These are phyloP conservation scores for Aphodius sticticus DNA, from an alignment of 2,888 invertebrate genomes.

Conservation along the genomic window DNA sequence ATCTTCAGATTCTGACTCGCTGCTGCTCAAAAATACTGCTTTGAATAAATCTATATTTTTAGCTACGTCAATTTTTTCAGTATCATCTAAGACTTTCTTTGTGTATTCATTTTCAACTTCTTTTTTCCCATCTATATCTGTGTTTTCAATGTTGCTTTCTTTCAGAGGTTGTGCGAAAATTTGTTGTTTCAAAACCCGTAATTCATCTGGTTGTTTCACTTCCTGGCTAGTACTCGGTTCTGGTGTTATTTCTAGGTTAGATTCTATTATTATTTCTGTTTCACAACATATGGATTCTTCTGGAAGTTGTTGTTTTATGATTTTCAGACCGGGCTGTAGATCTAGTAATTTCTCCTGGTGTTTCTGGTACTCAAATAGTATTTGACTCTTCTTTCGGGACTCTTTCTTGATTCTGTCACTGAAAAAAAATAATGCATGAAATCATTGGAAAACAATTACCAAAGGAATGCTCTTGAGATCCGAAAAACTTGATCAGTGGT, in stretches of 20 bases:
- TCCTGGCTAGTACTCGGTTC: slow-evolving; percentile 19
- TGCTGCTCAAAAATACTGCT: slow-evolving; percentile 86
- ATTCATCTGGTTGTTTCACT: neutral
- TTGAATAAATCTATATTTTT: slow-evolving; percentile 83
- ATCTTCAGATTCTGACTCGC: slow-evolving; percentile 69
- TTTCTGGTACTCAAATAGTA: slow-evolving; percentile 82
- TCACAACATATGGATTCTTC: slow-evolving; percentile 56
- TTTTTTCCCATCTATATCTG: neutral
- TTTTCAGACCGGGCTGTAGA: slow-evolving; percentile 50
- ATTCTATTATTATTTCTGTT: slow-evolving; percentile 20
- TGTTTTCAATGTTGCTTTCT: neutral
- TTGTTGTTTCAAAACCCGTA: neutral
- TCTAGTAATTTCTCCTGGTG: slow-evolving; percentile 45
- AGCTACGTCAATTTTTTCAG: slow-evolving; percentile 55
- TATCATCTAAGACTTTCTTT: slow-evolving; percentile 46
- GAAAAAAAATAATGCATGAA: slow-evolving; percentile 49
- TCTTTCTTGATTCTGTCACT: slow-evolving; percentile 59
- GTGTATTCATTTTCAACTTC: neutral
- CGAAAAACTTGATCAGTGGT: too few species aligned
- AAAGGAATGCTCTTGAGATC: too few species aligned
- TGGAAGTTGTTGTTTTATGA: slow-evolving; percentile 47
- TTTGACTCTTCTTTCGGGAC: slow-evolving; percentile 73
- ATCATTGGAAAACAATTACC: neutral
- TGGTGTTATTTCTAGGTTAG: neutral
- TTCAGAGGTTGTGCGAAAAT: neutral